Conservation (phyloP, 2,888 invertebrate genomes). For the Sericinus montela region DNA sequence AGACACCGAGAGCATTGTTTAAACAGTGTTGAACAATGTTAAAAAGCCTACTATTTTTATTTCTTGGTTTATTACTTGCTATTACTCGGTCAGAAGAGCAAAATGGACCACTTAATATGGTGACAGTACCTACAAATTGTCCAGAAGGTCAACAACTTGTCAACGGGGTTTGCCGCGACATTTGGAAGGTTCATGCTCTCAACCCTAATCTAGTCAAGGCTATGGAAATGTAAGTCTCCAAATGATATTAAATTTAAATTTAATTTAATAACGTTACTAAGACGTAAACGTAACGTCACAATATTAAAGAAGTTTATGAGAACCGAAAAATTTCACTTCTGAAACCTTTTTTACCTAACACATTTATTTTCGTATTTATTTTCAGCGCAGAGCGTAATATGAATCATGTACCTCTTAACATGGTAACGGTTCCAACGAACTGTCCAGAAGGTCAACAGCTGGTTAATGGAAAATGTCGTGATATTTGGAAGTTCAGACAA, state of each 20-base stretch:
- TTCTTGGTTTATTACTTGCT: slow-evolving; percentile 23
- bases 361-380: not conserved
- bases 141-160: slow-evolving; percentile 24
- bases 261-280: too few species aligned
- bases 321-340: too few species aligned
- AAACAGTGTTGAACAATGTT: slow-evolving; percentile 5
- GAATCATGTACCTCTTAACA: slow-evolving; percentile 14
- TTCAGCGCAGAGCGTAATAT: not conserved
- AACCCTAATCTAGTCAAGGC: not conserved
- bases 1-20: slow-evolving; percentile 5
- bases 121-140: slow-evolving; percentile 29
- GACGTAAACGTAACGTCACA: too few species aligned
- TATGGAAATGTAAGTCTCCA: not conserved
- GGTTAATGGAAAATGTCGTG: slow-evolving; percentile 22
- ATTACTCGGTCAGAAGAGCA: slow-evolving; percentile 18
- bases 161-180: slow-evolving; percentile 27
- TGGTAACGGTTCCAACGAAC: slow-evolving; percentile 27
- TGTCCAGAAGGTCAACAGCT: slow-evolving; percentile 25
- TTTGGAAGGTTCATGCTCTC: slow-evolving; percentile 17
- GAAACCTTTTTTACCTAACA: not conserved
- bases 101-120: slow-evolving; percentile 18
- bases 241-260: too few species aligned
- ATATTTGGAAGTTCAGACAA: slow-evolving; percentile 27
- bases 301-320: too few species aligned
- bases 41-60: slow-evolving; percentile 13